Evolutionary conservation across 2,888 invertebrate species (phyloP), one percentile per base, ranked within the genome.

Genomic region (Siphonodentalium dalli): DNA sequence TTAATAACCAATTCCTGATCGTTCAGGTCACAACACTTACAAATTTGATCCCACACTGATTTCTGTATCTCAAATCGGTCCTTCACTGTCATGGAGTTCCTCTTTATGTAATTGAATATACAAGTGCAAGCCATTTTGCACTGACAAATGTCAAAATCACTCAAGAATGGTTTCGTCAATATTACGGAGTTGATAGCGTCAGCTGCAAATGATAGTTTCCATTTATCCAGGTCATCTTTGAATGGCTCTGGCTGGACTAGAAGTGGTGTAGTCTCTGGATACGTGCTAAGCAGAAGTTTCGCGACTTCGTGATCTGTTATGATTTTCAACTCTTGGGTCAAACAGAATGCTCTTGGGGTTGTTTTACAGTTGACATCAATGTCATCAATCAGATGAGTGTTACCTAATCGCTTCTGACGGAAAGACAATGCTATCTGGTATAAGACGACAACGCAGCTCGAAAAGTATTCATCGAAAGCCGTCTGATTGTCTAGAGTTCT

Each of bases 261-360:
- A 8, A 77, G 58, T 2, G 77, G 78, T 3, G 66, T 68, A 9
- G 49, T 49, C 13, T 65, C 52, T 1, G 72, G 72, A 47, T 64
- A 73, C 6, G 43, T 54, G 7, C 54, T 45, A 11, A 66, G 35
- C 24, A 79, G 61, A 20, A 68, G 54, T 31, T 59, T 57, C 1
- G 72, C 76, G 5, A 77, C 66, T 42, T 73, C 63, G 31, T 59
- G 60, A 57, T 75, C 71, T 13, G 74, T 64, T 51, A 66, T 67
- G 11, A 77, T 63, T 58, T 70, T 60, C 31, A 78, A 57, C 62
- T 79, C 79, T 46, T 75, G 68, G n/a, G 75, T 61, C 56, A 79
- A 45, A 40, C 63, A 57, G 38, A 67, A 61, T 2, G 73, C 68
- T 20, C 72, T 60, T 2, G 69, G 64, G n/a, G 65, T 44, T 8